Conservation (phyloP, 2,113 vertebrate genomes). For the Bos taurus region DNA sequence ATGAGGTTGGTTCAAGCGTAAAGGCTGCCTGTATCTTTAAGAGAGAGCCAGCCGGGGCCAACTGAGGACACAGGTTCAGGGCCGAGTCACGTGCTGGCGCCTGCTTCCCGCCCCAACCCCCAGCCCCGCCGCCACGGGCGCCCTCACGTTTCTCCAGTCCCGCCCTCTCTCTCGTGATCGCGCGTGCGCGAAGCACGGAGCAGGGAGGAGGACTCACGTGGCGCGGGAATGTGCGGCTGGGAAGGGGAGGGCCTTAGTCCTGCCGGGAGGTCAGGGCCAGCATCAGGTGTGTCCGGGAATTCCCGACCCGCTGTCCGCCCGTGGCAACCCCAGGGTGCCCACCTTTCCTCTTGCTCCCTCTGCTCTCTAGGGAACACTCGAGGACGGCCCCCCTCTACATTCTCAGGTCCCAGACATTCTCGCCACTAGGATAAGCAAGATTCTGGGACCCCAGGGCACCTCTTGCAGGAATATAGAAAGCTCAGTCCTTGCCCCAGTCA, state of each 20-base stretch:
- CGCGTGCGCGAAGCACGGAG: constrained; percentile 28
- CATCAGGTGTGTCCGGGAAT: not conserved
- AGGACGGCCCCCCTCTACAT: not conserved
- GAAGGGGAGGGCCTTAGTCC: not conserved
- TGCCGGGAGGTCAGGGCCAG: not conserved
- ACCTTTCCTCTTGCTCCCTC: not conserved
- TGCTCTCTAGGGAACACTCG: not conserved
- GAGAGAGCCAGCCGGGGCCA: constrained; percentile 6
- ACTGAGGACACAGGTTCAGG: constrained; percentile 55
- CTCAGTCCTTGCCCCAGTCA: not conserved
- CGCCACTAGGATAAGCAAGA: not conserved
- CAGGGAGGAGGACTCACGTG: constrained; percentile 44
- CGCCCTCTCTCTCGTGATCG: constrained; percentile 40
- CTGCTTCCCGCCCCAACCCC: not conserved
- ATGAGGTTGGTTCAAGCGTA: not conserved
- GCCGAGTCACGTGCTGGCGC: constrained; percentile 58
- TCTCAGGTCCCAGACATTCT: not conserved
- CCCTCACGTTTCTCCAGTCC: constrained; percentile 50
- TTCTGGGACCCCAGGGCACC: not conserved
- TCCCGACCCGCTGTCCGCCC: not conserved
- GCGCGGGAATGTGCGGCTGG: constrained; percentile 52
- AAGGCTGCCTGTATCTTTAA: constrained; percentile 61
- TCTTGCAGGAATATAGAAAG: not conserved
- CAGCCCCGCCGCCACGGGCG: not conserved
- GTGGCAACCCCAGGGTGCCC: not conserved